Percentiles rank a stretch among this genome's conserved stretches.
Evolutionary conservation across 2,113 vertebrate genomes (phyloP).

Genomic region (Engraulis encrasicolus): DNA sequence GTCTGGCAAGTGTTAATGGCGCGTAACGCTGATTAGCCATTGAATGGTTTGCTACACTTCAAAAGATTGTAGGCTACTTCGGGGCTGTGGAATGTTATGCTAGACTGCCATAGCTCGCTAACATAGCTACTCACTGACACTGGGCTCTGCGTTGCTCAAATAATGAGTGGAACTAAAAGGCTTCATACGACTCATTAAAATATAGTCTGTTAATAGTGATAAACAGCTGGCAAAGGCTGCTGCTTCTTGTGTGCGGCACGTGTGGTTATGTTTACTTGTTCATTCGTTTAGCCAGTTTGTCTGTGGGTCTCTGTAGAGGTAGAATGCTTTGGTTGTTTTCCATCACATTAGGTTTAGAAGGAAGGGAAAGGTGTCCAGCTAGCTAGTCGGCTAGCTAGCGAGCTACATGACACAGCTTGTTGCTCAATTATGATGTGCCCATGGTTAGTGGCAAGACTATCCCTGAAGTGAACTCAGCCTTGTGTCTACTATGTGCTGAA

Average conservation of each 20-base stretch:
- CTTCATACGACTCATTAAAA: neutral
- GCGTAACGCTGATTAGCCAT: neutral
- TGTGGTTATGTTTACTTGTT: neutral
- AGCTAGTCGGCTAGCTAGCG: constrained; percentile 35
- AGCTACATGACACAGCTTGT: constrained; percentile 18
- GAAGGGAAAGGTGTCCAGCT: neutral
- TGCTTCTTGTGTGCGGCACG: neutral
- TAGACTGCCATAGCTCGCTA: neutral
- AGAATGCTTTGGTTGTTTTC: neutral
- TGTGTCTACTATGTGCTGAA: too few species aligned
- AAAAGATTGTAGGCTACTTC: neutral
- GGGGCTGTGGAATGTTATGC: neutral
- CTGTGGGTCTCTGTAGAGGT: neutral
- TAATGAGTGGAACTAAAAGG: neutral
- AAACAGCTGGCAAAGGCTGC: neutral
- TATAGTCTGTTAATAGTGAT: neutral
- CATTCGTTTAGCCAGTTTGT: neutral
- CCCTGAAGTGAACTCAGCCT: too few species aligned
- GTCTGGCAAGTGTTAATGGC: neutral
- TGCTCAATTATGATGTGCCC: constrained; percentile 15
- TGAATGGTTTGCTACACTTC: neutral
- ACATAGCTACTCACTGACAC: neutral
- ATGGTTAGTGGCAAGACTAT: neutral
- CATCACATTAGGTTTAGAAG: neutral
- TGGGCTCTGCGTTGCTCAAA: neutral